Conservation (phyloP, 2,888 invertebrate species). For the Agonum fuliginosum region DNA sequence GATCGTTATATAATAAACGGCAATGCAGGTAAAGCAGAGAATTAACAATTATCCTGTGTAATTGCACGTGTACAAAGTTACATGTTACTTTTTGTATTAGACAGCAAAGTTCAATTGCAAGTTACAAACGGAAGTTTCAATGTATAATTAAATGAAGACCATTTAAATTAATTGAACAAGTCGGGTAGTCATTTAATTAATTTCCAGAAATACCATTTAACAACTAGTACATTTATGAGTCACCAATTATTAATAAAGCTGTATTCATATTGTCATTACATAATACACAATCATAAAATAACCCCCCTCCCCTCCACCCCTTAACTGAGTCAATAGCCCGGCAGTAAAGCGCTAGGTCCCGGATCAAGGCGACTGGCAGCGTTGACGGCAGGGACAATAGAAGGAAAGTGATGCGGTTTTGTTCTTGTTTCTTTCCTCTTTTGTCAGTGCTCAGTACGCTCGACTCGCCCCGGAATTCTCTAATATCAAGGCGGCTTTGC, state of each 20-base stretch:
- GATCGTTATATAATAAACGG: no score
- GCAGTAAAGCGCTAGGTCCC: not conserved
- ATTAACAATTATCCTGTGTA: no score
- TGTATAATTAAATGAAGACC: not conserved
- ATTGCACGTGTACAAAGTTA: no score
- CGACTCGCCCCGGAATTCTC: constrained; percentile 4
- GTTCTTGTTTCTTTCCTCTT: constrained; percentile 33
- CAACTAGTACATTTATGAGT: not conserved
- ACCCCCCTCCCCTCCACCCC: not conserved
- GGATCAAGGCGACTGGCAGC: constrained; percentile 24
- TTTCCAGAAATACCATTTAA: not conserved
- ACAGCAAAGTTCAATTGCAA: not conserved
- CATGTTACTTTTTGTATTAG: not conserved
- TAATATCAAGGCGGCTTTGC: constrained; percentile 11
- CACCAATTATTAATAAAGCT: not conserved
- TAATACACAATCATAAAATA: not conserved
- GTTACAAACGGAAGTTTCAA: not conserved
- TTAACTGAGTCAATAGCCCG: constrained; percentile 27
- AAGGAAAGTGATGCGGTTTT: constrained; percentile 35
- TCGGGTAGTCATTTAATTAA: not conserved
- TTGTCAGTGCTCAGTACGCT: constrained; percentile 1
- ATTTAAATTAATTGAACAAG: not conserved
- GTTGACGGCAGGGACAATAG: constrained; percentile 15
- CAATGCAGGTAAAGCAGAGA: no score
- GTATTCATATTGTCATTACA: not conserved